Percentiles rank a stretch among this genome's conserved stretches.
Evolutionary conservation across 64 coral and sea anemone genomes (phyloP).

Genomic region (Stichodactyla helianthus): DNA sequence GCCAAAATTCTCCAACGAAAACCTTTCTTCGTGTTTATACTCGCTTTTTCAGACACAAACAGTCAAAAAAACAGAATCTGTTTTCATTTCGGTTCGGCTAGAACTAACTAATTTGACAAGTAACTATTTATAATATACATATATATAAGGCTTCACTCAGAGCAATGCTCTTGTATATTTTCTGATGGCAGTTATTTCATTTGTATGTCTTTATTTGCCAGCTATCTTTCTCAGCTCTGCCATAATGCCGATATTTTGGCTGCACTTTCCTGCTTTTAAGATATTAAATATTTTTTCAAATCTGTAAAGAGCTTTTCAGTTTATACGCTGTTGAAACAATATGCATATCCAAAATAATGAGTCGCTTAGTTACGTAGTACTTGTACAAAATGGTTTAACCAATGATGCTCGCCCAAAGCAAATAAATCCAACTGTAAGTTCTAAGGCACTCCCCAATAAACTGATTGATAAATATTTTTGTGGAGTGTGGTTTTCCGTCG

Average conservation of each 20-base stretch:
- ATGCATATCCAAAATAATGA: not conserved
- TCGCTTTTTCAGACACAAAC: not conserved
- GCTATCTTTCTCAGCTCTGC: not conserved
- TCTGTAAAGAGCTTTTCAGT: not conserved
- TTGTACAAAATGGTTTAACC: not conserved
- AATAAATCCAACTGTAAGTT: not conserved
- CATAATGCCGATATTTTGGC: conserved; percentile 2
- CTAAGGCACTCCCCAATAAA: not conserved
- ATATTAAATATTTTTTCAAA: not conserved
- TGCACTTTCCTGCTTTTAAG: conserved; percentile 7
- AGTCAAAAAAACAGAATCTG: not conserved
- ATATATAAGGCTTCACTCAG: not conserved
- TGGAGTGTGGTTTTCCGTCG: not conserved
- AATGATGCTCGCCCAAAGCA: not conserved
- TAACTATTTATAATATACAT: not conserved
- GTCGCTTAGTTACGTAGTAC: not conserved
- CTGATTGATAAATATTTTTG: not conserved
- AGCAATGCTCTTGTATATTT: conserved; percentile 1
- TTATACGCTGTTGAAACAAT: not conserved
- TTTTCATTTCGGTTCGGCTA: not conserved
- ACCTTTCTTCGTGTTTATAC: not conserved
- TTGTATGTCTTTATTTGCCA: not conserved
- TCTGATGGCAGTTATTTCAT: not conserved
- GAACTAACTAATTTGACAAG: not conserved
- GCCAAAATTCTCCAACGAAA: not conserved